phyloP scores from a whole-genome alignment of 2,888 invertebrate genomes.

The Nemapogon koenigi region DNA sequence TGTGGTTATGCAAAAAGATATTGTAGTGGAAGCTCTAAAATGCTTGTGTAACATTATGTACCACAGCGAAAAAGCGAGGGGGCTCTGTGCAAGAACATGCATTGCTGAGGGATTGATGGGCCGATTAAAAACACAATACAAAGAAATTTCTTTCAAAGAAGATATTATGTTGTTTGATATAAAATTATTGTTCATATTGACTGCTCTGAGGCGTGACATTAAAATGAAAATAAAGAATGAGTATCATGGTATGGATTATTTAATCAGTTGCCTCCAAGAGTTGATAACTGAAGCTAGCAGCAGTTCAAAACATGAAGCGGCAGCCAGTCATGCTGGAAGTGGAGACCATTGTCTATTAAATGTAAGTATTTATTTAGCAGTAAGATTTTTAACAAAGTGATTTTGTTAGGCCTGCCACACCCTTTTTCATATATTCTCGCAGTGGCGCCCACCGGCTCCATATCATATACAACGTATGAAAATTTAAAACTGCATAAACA shows the following conservation, averaged over 20 bases:
- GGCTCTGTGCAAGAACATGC: conserved; percentile 63
- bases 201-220: conserved; percentile 78
- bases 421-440: too few relatives aligned
- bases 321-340: conserved; percentile 13
- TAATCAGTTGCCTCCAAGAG: conserved; percentile 69
- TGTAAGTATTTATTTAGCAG: too few relatives aligned
- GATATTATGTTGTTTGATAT: conserved; percentile 86
- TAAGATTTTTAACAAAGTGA: too few relatives aligned
- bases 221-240: conserved; percentile 70
- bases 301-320: conserved; percentile 19
- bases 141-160: conserved; percentile 68
- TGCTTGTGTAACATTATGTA: conserved; percentile 89
- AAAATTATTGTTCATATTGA: conserved; percentile 86
- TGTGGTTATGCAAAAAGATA: conserved; percentile 52
- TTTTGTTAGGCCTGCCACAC: too few relatives aligned
- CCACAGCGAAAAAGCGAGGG: conserved; percentile 63
- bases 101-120: conserved; percentile 74
- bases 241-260: conserved; percentile 71
- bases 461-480: too few relatives aligned
- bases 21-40: conserved; percentile 81
- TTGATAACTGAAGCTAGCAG: conserved; percentile 53
- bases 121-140: conserved; percentile 73
- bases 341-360: too few relatives aligned
- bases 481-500: too few relatives aligned
- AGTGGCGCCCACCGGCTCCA: too few relatives aligned